A percentile compares a stretch with the other conserved stretches of the same genome.
phyloP scores from a whole-genome alignment of 2,797 vertebrate species.

The Capromys pilorides region DNA sequence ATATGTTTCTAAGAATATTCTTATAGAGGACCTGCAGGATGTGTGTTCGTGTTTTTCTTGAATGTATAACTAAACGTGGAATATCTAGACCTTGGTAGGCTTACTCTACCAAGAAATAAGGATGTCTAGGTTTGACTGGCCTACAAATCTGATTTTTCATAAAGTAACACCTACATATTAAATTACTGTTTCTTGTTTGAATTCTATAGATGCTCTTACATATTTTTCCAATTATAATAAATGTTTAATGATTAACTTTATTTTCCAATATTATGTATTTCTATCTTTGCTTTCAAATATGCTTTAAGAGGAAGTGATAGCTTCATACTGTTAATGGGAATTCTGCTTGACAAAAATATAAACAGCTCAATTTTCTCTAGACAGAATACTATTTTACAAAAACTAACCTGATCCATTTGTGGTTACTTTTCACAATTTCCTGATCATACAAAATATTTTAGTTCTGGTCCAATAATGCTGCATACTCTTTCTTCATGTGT shows the following conservation, averaged over 20 bases:
- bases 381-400: not conserved
- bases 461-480: not conserved
- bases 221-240: not conserved
- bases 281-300: not conserved
- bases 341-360: slow-evolving; percentile 21
- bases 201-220: not conserved
- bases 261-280: not conserved
- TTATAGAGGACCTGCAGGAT: not conserved
- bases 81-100: not conserved
- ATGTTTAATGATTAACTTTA: not conserved
- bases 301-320: not conserved
- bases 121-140: not conserved
- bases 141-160: not conserved
- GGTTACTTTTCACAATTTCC: not conserved
- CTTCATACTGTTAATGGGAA: not conserved
- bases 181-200: slow-evolving; percentile 5
- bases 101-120: not conserved
- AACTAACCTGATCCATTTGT: not conserved
- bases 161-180: not conserved
- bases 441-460: slow-evolving; percentile 4
- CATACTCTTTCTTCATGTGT: not conserved
- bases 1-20: slow-evolving; percentile 8
- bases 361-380: not conserved
- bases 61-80: not conserved
- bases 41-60: not conserved